Evolutionary conservation across 2,888 invertebrate genomes (phyloP).

Genomic region (Lithophane semibrunnea): DNA sequence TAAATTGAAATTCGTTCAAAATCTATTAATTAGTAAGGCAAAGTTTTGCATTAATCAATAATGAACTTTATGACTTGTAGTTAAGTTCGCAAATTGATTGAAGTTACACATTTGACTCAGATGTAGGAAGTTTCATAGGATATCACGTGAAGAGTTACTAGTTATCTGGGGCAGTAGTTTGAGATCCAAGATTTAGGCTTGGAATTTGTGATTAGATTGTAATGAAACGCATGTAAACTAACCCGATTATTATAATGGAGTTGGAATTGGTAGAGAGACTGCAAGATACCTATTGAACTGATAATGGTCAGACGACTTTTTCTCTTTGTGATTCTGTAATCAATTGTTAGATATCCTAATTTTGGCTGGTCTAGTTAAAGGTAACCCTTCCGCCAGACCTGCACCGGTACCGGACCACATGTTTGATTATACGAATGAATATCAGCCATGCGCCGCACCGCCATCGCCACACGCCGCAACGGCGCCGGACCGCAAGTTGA

Average conservation of each 20-base stretch:
- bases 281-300: not conserved
- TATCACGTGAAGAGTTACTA: constrained; percentile 20
- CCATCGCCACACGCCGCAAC: too few relatives aligned
- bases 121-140: constrained; percentile 27
- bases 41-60: constrained; percentile 22
- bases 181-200: constrained; percentile 17
- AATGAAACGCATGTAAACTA: constrained; percentile 20
- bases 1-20: constrained; percentile 20
- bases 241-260: not conserved
- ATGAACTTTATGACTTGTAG: constrained; percentile 6
- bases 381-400: not conserved
- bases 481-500: too few relatives aligned
- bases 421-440: too few relatives aligned
- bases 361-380: not conserved
- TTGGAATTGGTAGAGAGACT: not conserved
- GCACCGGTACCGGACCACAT: too few relatives aligned
- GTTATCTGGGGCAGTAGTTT: constrained; percentile 19
- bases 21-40: constrained; percentile 4
- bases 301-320: not conserved
- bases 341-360: not conserved
- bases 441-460: too few relatives aligned
- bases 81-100: constrained; percentile 32
- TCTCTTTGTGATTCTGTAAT: not conserved
- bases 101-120: constrained; percentile 3
- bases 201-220: constrained; percentile 14